Percentiles rank a stretch among this genome's conserved stretches.
Evolutionary conservation across 1,140 invertebrate species (phyloP).

Genomic region (Maniola jurtina): DNA sequence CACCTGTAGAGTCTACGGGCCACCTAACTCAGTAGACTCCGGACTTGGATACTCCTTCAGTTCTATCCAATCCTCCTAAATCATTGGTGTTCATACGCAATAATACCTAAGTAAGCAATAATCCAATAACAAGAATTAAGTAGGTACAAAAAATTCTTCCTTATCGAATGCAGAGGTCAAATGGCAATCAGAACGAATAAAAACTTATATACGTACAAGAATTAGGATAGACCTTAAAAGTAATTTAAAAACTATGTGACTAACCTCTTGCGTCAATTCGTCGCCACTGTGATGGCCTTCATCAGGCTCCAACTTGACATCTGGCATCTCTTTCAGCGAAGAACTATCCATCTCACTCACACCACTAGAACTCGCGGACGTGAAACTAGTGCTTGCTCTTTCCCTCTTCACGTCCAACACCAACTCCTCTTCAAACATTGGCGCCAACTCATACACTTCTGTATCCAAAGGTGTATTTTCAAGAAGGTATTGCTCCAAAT

Average conservation of each 20-base stretch:
- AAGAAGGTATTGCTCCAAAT: conserved; percentile 68
- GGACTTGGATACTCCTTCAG: too few relatives aligned
- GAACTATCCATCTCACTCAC: conserved; percentile 69
- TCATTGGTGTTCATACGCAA: too few relatives aligned
- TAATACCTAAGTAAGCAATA: too few relatives aligned
- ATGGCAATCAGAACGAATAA: too few relatives aligned
- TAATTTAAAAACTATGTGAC: conserved; percentile 18
- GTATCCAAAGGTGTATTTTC: conserved; percentile 71
- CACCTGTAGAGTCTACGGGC: too few relatives aligned
- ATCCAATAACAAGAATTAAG: too few relatives aligned
- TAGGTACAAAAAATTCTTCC: too few relatives aligned
- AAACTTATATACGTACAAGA: not conserved
- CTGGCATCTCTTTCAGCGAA: conserved; percentile 43
- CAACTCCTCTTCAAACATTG: conserved; percentile 67
- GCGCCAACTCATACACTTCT: conserved; percentile 62
- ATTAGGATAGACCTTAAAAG: too few relatives aligned
- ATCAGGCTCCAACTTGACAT: conserved; percentile 70
- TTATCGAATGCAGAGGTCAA: too few relatives aligned
- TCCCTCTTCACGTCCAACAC: conserved; percentile 69
- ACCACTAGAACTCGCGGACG: conserved; percentile 73
- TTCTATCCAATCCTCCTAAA: too few relatives aligned
- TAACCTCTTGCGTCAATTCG: conserved; percentile 76
- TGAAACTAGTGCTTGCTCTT: conserved; percentile 75
- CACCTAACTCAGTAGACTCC: too few relatives aligned
- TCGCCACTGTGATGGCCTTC: conserved; percentile 72